A percentile compares a stretch with the other conserved stretches of the same genome.
Conservation (phyloP, 2,113 vertebrate species). For the Irena cyanogastra region DNA sequence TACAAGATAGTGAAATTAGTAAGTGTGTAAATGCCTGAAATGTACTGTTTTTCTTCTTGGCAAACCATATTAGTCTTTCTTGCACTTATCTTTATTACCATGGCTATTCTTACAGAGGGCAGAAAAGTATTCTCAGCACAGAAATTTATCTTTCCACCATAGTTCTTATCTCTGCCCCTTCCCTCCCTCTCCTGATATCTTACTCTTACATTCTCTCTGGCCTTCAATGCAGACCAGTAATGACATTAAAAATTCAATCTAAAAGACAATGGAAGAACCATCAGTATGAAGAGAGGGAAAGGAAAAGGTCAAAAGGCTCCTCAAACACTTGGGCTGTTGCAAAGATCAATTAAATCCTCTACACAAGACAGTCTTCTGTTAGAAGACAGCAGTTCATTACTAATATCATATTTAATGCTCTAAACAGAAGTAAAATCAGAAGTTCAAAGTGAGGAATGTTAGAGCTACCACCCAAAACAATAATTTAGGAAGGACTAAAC, state of each 20-base stretch:
- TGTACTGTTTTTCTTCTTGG: conserved; percentile 45
- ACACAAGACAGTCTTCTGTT: not conserved
- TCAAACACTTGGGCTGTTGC: not conserved
- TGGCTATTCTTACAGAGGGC: conserved; percentile 72
- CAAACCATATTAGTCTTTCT: conserved; percentile 68
- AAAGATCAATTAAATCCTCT: not conserved
- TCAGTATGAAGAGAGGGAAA: not conserved
- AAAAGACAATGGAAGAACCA: conserved; percentile 72
- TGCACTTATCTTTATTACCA: conserved; percentile 72
- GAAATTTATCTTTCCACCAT: conserved; percentile 68
- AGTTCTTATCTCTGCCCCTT: conserved; percentile 74
- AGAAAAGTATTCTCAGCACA: conserved; percentile 74
- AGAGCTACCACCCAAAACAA: not conserved
- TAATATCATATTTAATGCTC: not conserved
- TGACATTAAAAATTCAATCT: conserved; percentile 83
- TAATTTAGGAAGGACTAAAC: not conserved
- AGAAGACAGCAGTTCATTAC: not conserved
- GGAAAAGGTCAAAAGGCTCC: conserved; percentile 16
- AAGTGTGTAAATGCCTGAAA: not conserved
- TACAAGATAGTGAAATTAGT: not conserved
- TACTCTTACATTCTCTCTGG: conserved; percentile 54
- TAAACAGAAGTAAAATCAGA: not conserved
- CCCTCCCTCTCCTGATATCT: conserved; percentile 67
- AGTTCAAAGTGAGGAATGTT: not conserved
- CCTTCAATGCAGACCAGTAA: conserved; percentile 66